These are phyloP conservation scores for Microtus richardsoni DNA, from an alignment of 2,113 vertebrate genomes.

Conservation along the genomic window DNA sequence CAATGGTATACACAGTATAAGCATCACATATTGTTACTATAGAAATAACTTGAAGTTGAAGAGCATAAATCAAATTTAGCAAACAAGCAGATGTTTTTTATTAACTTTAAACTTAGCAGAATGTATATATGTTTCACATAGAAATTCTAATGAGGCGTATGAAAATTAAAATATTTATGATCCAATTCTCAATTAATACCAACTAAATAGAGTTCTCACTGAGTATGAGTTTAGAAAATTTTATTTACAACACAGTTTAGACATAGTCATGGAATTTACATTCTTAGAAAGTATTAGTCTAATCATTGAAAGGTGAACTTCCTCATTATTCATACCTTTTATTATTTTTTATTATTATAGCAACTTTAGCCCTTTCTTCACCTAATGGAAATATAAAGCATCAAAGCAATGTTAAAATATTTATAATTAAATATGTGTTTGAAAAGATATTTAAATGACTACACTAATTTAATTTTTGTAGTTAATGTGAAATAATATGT, in stretches of 20 bases:
- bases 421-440: neutral
- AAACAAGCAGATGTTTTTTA: neutral
- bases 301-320: neutral
- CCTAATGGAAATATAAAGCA: neutral
- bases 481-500: neutral
- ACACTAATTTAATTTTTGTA: neutral
- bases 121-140: neutral
- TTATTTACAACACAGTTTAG: conserved; percentile 19
- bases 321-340: neutral
- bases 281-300: neutral
- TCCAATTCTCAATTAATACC: conserved; percentile 4
- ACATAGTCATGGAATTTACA: conserved; percentile 37
- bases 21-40: neutral
- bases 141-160: neutral
- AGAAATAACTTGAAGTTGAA: neutral
- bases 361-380: neutral
- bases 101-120: neutral
- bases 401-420: neutral
- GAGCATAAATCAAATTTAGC: neutral
- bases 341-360: conserved; percentile 10
- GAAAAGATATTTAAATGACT: neutral
- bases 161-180: conserved; percentile 48
- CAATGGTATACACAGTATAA: too few relatives aligned
- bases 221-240: neutral
- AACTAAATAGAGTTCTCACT: conserved; percentile 50